These are phyloP conservation scores for Brienomyrus longianalis DNA, from an alignment of 2,113 vertebrate genomes.

Conservation along the genomic window DNA sequence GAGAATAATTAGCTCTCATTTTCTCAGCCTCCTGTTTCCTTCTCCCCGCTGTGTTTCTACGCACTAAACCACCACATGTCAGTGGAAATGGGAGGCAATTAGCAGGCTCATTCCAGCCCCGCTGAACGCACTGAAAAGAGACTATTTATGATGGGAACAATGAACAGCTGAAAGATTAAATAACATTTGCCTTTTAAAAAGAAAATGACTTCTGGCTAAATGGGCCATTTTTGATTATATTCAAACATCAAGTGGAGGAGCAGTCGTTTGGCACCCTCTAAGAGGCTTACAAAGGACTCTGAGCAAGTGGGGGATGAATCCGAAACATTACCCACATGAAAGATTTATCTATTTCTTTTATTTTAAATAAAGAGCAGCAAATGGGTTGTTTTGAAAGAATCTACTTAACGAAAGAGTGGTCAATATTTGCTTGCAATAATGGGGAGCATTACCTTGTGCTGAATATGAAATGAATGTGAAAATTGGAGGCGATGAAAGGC, in stretches of 20 bases:
- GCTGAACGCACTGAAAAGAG: conserved; percentile 99
- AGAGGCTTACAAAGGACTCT: conserved; percentile 76
- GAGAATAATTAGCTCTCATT: conserved; percentile 99
- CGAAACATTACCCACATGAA: conserved; percentile 72
- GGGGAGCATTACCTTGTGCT: conserved; percentile 36
- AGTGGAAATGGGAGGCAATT: conserved; percentile 99
- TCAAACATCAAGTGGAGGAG: conserved; percentile 99
- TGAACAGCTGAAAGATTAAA: conserved; percentile 99
- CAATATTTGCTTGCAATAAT: conserved; percentile 66
- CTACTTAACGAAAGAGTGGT: conserved; percentile 84
- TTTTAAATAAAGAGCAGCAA: conserved; percentile 69
- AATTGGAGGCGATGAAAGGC: conserved; percentile 31
- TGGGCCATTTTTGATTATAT: conserved; percentile 99
- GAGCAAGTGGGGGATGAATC: conserved; percentile 77
- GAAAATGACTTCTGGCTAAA: conserved; percentile 99
- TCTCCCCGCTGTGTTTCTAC: conserved; percentile 99
- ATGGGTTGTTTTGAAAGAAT: conserved; percentile 38
- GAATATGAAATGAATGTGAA: conserved; percentile 26
- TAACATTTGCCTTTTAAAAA: conserved; percentile 99
- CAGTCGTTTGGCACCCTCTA: conserved; percentile 78
- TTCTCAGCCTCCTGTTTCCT: conserved; percentile 99
- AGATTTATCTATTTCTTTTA: conserved; percentile 84
- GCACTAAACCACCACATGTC: conserved; percentile 99
- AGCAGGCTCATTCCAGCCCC: conserved; percentile 99
- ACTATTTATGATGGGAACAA: conserved; percentile 99